Evolutionary conservation across 1,140 invertebrate genomes (phyloP), one percentile per base, ranked within the genome.

Genomic region (Lithobius niger): DNA sequence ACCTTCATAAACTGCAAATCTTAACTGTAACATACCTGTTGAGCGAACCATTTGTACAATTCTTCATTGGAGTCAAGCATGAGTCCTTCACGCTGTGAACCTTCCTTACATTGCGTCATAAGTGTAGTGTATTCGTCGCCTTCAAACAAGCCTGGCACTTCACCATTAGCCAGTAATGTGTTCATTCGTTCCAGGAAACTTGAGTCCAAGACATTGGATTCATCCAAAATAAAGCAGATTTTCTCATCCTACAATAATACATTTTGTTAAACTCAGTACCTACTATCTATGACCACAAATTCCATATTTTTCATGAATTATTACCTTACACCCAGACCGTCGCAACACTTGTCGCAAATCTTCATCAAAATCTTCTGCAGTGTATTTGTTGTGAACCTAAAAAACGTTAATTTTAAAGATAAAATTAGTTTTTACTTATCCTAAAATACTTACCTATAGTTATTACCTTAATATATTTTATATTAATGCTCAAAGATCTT

Each of bases 41-140:
- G 85, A 0, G 97, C 99, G 69, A 98, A 99, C 86, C 87, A 87
- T 75, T 98, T 98, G 71, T 99, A 99, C 1, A 99, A 73, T 71
- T 99, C 97, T 69, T 99, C 97, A 57, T 87, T 88, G 0, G 93
- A 96, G 71, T 99, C 97, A 10, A 99, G 72, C 95, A 99, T 99
- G 0, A 97, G 72, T 6, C 96, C 96, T 75, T 98, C 93, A 48
- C 95, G 77, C 66, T 97, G 93, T 13, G 95, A 92, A 0, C 95
- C 95, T 73, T 99, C 97, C 71, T 99, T 99, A 67, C 96, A 99
- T 71, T 99, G 96, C 2, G 94, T 99, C 93, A 99, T 99, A 44
- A 99, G 72, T 0, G 96, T 97, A 0, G 93, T 95, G 69, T 96
- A 97, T 67, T 99, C 96, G 70, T 99, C 96, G 21, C 91, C 82